Evolutionary conservation across 1,140 invertebrate species (phyloP), one percentile per base, ranked within the genome.

Genomic region (Drosophila arawakana): DNA sequence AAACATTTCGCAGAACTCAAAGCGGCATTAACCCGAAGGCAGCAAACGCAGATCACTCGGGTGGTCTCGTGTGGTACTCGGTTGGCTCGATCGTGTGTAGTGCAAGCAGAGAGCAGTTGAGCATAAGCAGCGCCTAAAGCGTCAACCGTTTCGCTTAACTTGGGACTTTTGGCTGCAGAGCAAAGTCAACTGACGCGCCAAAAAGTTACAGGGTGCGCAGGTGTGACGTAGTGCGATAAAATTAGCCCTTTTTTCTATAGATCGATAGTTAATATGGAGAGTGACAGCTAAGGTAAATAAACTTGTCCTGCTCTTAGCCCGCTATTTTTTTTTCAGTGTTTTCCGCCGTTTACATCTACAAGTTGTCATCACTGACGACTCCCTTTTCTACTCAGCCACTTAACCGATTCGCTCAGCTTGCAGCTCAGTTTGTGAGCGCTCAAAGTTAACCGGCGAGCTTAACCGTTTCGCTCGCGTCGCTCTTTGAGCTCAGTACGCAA

Each of bases 351-450:
- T 21, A 21, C 1, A 30, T 2, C 25, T 3, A 30, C 6, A 30
- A 30, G 4, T 2, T 30, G 25, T 6, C 25, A 5, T 30, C 25
- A 30, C 25, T 30, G 25, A 30, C 25, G 3, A 5, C 25, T 30
- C 4, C 25, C 25, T 30, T 2, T 5, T 4, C 25, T 30, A 5
- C 25, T 30, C 6, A 62, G 67, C 49, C 73, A 52, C n/a, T 55
- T 75, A 75, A 75, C 80, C 80, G 80, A 59, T 82, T 82, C 80
- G 80, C 80, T 81, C 80, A 63, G 7, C 61, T 52, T n/a, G 5
- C 25, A 57, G 54, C 54, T 57, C 41, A 47, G 44, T 7, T 55
- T 52, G 25, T 8, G 25, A 11, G 8, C 21, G 30, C 30, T 11
- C 1, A 21, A 49, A 13, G 25, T 47, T 34, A 41, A 11, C 49